Conservation (phyloP, 2,888 invertebrate genomes). For the Eurytoma adleriae region DNA sequence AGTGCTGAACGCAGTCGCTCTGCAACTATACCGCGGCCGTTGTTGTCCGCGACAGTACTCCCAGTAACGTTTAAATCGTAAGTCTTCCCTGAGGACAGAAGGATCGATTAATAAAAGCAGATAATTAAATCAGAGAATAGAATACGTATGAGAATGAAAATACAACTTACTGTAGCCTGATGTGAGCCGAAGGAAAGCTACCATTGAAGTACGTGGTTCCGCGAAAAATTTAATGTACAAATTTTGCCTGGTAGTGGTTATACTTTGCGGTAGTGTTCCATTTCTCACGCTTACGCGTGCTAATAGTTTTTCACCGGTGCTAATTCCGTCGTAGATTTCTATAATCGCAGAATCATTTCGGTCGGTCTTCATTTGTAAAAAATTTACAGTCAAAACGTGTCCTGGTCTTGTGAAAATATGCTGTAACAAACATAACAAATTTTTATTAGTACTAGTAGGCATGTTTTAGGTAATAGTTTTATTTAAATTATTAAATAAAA, state of each 20-base stretch:
- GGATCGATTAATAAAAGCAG: background rate
- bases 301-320: slow-evolving; percentile 83
- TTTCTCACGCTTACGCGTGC: slow-evolving; percentile 87
- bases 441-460: no score
- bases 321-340: slow-evolving; percentile 88
- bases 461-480: no score
- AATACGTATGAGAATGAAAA: background rate
- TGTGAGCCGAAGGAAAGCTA: slow-evolving; percentile 87
- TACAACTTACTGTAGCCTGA: slow-evolving; percentile 82
- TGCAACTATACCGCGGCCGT: slow-evolving; percentile 95
- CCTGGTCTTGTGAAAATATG: slow-evolving; percentile 87
- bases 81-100: slow-evolving; percentile 78
- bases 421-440: slow-evolving; percentile 63
- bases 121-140: slow-evolving; percentile 13
- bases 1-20: slow-evolving; percentile 93
- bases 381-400: slow-evolving; percentile 90
- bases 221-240: slow-evolving; percentile 89
- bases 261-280: slow-evolving; percentile 91
- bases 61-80: slow-evolving; percentile 93
- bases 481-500: no score
- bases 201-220: slow-evolving; percentile 83
- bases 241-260: slow-evolving; percentile 88
- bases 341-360: slow-evolving; percentile 85
- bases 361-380: slow-evolving; percentile 88
- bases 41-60: slow-evolving; percentile 91